phyloP scores from a whole-genome alignment of 2,797 vertebrate species.

The Macropus fuliginosus region DNA sequence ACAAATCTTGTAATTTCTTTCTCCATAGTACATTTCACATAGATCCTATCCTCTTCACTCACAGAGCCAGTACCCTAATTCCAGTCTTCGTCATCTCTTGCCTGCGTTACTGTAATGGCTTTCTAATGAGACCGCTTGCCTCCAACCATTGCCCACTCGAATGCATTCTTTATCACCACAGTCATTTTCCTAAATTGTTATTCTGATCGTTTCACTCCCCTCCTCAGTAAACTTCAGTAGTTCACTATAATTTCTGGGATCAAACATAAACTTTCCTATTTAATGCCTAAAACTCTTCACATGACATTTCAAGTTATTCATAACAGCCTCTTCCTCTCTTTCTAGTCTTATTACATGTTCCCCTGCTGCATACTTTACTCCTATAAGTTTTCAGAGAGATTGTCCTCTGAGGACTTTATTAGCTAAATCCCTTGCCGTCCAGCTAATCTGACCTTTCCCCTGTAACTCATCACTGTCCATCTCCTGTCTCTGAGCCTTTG shows the following conservation, averaged over 20 bases:
- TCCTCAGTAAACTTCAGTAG: slow-evolving; percentile 6
- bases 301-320: neutral
- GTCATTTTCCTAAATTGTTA: slow-evolving; percentile 1
- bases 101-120: slow-evolving; percentile 1
- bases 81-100: slow-evolving; percentile 9
- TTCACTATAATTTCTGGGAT: neutral
- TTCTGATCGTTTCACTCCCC: neutral
- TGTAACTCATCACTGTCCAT: neutral
- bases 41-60: slow-evolving; percentile 20
- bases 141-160: slow-evolving; percentile 6
- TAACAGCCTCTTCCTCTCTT: neutral
- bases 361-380: neutral
- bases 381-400: neutral
- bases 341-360: neutral
- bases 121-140: neutral
- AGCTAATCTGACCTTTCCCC: neutral
- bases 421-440: neutral
- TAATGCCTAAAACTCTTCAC: slow-evolving; percentile 25
- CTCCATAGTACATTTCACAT: neutral
- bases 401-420: neutral
- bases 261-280: neutral
- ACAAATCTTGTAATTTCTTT: neutral
- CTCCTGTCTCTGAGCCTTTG: neutral
- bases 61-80: neutral
- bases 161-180: slow-evolving; percentile 15